phyloP scores from a whole-genome alignment of 2,888 invertebrate species.

The Rhyacophila evoluta region DNA sequence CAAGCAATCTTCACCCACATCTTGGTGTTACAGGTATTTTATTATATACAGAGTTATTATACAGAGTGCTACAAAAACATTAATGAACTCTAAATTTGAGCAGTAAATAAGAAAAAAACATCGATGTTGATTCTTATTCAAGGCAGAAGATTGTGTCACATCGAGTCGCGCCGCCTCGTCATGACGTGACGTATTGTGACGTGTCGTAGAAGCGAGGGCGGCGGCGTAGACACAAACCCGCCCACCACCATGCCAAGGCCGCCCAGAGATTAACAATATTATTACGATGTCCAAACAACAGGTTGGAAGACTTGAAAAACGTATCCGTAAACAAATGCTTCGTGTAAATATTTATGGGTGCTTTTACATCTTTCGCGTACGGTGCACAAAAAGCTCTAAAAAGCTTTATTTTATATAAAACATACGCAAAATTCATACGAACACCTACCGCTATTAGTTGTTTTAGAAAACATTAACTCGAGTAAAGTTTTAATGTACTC shows the following conservation, averaged over 20 bases:
- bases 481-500: no score
- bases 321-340: neutral
- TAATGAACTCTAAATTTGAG: neutral
- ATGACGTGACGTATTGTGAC: slow-evolving; percentile 1
- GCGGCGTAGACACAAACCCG: slow-evolving; percentile 13
- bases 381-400: no score
- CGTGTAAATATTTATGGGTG: neutral
- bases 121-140: neutral
- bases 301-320: neutral
- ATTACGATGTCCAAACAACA: slow-evolving; percentile 7
- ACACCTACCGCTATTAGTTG: no score
- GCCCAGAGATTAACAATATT: slow-evolving; percentile 4
- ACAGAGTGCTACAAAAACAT: neutral
- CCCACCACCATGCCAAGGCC: slow-evolving; percentile 7
- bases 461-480: no score
- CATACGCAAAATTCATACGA: no score
- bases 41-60: no score
- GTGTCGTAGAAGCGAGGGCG: neutral
- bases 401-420: no score
- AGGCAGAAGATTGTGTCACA: neutral
- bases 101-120: neutral
- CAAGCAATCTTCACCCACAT: no score
- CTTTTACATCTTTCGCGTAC: no score
- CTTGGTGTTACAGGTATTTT: no score
- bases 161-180: neutral